These are phyloP conservation scores for Ganaspis brasiliensis DNA, from an alignment of 2,888 invertebrate genomes.

Conservation along the genomic window DNA sequence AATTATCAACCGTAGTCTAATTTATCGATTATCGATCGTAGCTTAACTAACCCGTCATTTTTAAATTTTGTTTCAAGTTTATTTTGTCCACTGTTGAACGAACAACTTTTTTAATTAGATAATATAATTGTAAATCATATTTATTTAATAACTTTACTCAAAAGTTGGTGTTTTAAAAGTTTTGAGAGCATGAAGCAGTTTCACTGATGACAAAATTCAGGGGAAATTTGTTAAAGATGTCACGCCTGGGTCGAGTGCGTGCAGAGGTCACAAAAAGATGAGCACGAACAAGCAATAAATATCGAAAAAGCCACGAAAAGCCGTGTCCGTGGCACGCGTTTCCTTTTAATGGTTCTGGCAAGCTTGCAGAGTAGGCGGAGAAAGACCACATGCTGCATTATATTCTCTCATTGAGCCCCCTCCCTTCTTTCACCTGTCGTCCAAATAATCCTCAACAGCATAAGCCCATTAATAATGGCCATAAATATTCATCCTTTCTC, in stretches of 20 bases:
- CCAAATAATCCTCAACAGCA: slow-evolving; percentile 70
- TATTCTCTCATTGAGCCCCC: slow-evolving; percentile 63
- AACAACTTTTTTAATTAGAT: too few relatives aligned
- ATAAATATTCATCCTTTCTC: slow-evolving; percentile 71
- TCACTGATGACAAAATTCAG: not conserved
- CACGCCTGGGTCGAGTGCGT: slow-evolving; percentile 3
- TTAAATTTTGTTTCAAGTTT: too few relatives aligned
- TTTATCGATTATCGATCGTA: too few relatives aligned
- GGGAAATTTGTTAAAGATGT: not conserved
- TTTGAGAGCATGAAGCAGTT: not conserved
- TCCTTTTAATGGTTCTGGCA: slow-evolving; percentile 63
- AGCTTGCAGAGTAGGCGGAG: slow-evolving; percentile 49
- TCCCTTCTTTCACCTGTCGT: slow-evolving; percentile 48
- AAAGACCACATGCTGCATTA: slow-evolving; percentile 68
- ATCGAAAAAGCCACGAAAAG: slow-evolving; percentile 46
- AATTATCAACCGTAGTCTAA: too few relatives aligned
- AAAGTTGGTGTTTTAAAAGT: not conserved
- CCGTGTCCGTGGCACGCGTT: slow-evolving; percentile 54
- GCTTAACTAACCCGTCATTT: too few relatives aligned
- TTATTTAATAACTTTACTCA: too few relatives aligned
- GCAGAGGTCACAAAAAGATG: slow-evolving; percentile 14
- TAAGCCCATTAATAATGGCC: slow-evolving; percentile 72
- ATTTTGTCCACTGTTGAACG: too few relatives aligned
- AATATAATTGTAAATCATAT: too few relatives aligned
- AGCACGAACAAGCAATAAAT: slow-evolving; percentile 49